phyloP scores from a whole-genome alignment of 1,140 invertebrate genomes.

The Drosophila yakuba region DNA sequence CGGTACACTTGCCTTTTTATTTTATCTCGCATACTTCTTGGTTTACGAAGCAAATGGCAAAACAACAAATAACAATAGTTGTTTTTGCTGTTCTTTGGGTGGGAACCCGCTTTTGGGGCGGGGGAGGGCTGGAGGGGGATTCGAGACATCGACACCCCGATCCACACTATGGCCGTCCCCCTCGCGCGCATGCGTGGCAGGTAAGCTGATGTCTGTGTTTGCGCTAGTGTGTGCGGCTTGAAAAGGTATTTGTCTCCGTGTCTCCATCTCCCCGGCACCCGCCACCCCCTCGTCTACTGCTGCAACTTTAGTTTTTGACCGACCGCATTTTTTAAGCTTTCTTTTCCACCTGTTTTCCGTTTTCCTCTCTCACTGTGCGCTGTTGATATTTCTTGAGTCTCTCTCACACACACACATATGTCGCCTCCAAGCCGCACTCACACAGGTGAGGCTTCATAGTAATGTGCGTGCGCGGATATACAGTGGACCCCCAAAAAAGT shows the following conservation, averaged over 20 bases:
- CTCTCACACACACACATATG: conserved; percentile 22
- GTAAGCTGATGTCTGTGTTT: conserved; percentile 9
- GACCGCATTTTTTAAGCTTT: conserved; percentile 83
- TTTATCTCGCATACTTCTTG: conserved; percentile 40
- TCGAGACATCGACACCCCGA: conserved; percentile 68
- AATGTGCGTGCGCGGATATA: conserved; percentile 47
- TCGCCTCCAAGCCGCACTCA: conserved; percentile 27
- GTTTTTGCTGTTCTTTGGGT: conserved; percentile 38
- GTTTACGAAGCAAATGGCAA: conserved; percentile 62
- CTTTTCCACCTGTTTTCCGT: conserved; percentile 77
- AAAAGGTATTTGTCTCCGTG: conserved; percentile 68
- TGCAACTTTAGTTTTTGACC: conserved; percentile 77
- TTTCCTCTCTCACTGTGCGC: conserved; percentile 50
- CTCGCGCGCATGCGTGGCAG: conserved; percentile 69
- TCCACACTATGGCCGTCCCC: conserved; percentile 56
- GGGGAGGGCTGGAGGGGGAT: conserved; percentile 36
- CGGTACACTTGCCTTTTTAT: conserved; percentile 37
- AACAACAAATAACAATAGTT: conserved; percentile 63
- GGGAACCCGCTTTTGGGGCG: conserved; percentile 56
- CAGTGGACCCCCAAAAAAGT: not conserved
- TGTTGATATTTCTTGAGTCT: conserved; percentile 76
- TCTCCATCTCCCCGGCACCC: conserved; percentile 14
- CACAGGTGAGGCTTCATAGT: conserved; percentile 23
- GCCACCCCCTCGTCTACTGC: conserved; percentile 30
- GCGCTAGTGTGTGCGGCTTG: conserved; percentile 37